Base-by-base conservation (phyloP, 2,888 invertebrate genomes). In the Metallyticus violacea region DNA sequence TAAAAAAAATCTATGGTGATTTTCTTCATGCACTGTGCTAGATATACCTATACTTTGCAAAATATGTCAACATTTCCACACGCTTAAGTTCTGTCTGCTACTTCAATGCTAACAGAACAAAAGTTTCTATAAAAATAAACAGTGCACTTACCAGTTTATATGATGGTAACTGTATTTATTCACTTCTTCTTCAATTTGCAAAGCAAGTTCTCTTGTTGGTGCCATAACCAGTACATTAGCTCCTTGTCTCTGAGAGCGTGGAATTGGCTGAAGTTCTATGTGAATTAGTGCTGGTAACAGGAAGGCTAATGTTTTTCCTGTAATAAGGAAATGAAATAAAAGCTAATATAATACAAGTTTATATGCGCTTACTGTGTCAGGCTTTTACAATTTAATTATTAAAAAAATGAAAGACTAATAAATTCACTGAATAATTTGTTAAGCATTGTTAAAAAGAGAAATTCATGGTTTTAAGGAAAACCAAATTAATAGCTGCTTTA, bases 221-320 rank as follows among this genome's bases (percentile, higher is more conserved):
- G 98, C 98, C 92, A 99, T 93, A 7, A 99, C 94, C 6, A 99
- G 93, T 0, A 97, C 97, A 86, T 96, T 97, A 0, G 99, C 97
- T 0, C 98, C 98, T 25, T 93, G 93, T 27, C 98, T 93, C 89
- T 97, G 91, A 0, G 94, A 93, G 62, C 96, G 93, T 0, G 97
- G 96, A n/a, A 93, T 93, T 28, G 93, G 93, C 91, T 99, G 99
- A 0, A 95, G 95, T 88, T 98, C 97, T 88, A 98, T 98, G 90
- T 99, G 99, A 89, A 99, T 96, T 89, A 99, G 93, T 15, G 98
- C 99, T 7, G 99, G 99, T 85, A 99, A 91, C 0, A 99, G 92
- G 90, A 98, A 99, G 0, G 98, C 99, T 86, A 99, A 93, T 0
- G 99, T 99, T 93, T 99, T 99, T 0, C 98, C 98, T 90, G 92